phyloP scores from a whole-genome alignment of 2,113 vertebrate species.

The Sakesphorus luctuosus region DNA sequence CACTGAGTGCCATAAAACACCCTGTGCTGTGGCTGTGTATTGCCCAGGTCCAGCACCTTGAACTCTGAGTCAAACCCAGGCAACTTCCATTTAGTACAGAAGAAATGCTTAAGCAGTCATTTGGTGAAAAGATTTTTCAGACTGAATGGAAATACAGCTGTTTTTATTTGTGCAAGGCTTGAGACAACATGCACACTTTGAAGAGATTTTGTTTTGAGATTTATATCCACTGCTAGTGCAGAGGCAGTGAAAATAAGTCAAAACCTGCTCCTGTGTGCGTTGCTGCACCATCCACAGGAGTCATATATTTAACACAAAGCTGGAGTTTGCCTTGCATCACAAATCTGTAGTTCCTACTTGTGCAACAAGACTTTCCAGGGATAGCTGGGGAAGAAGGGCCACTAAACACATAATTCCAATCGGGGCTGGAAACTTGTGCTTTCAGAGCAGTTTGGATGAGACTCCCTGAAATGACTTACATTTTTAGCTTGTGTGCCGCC shows the following conservation, averaged over 20 bases:
- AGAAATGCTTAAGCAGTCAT: background rate
- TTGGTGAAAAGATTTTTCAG: background rate
- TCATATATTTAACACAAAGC: background rate
- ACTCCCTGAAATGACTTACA: background rate
- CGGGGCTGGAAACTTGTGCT: background rate
- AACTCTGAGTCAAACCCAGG: background rate
- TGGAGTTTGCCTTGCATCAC: background rate
- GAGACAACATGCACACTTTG: background rate
- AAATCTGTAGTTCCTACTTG: background rate
- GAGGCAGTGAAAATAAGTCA: constrained; percentile 12
- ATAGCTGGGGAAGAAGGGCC: background rate
- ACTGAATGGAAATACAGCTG: background rate
- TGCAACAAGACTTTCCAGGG: background rate
- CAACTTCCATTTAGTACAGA: background rate
- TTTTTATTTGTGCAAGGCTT: background rate
- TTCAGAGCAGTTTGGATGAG: background rate
- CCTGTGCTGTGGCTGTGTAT: too few species aligned
- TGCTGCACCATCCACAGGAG: background rate
- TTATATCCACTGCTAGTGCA: background rate
- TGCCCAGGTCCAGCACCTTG: background rate
- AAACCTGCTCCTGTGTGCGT: background rate
- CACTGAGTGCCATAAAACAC: fast-evolving
- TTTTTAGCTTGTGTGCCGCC: background rate
- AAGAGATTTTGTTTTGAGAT: background rate
- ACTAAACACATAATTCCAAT: fast-evolving